Evolutionary conservation across 2,797 vertebrate genomes (phyloP).

Genomic region (Chrosomus eos): DNA sequence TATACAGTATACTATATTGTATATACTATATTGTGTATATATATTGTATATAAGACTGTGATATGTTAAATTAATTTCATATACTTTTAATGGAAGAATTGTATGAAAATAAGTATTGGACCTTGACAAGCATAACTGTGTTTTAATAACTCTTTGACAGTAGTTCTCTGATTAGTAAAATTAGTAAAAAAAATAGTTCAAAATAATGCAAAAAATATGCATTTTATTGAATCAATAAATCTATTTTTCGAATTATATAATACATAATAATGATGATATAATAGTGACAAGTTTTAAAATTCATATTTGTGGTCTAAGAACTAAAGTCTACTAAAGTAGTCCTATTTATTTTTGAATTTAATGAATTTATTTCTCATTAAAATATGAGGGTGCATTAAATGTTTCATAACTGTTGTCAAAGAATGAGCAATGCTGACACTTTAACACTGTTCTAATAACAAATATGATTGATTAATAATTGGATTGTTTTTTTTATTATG

Average conservation of each 20-base stretch:
- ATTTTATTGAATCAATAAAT: neutral
- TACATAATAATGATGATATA: no score
- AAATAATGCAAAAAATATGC: no score
- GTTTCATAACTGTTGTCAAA: neutral
- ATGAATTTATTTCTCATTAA: neutral
- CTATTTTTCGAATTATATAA: no score
- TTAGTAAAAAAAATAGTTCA: no score
- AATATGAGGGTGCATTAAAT: neutral
- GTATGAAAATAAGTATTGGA: neutral
- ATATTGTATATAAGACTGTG: neutral
- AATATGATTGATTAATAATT: neutral
- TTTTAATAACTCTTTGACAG: no score
- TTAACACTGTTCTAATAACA: neutral
- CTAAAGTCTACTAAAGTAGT: no score
- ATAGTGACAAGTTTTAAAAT: neutral
- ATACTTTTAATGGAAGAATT: neutral
- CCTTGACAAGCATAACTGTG: no score
- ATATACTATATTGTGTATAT: no score
- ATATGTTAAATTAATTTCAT: neutral
- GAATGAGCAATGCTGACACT: neutral
- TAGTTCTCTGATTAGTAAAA: no score
- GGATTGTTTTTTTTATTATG: neutral
- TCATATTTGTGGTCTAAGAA: neutral
- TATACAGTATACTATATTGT: no score
- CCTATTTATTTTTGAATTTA: no score